A percentile compares a stretch with the other conserved stretches of the same genome.
These are phyloP conservation scores for Fulica atra DNA, from an alignment of 2,113 vertebrate genomes.

Conservation along the genomic window DNA sequence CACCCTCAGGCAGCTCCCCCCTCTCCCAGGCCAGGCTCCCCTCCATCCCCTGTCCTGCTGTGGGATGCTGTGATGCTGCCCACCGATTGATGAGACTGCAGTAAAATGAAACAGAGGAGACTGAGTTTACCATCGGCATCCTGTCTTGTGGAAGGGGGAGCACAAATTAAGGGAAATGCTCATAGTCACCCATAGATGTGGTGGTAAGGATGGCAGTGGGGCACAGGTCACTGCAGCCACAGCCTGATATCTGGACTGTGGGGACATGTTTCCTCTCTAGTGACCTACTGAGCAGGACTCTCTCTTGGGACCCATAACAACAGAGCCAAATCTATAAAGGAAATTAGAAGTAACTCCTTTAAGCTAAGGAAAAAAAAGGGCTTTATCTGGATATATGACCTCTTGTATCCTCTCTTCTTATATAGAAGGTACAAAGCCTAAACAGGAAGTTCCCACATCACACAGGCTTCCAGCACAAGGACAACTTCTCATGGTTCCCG, in stretches of 20 bases:
- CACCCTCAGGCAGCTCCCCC: not conserved
- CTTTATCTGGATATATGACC: not conserved
- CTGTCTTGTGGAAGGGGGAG: not conserved
- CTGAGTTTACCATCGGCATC: accelerated
- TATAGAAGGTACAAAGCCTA: accelerated
- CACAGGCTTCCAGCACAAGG: not conserved
- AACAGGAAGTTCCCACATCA: not conserved
- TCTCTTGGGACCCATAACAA: not conserved
- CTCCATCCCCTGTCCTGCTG: accelerated
- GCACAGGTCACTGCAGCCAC: not conserved
- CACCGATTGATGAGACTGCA: accelerated
- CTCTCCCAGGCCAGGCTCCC: not conserved
- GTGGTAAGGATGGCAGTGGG: accelerated
- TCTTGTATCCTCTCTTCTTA: not conserved
- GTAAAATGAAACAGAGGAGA: not conserved
- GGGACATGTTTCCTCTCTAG: not conserved
- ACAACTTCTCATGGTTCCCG: not conserved
- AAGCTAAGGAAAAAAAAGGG: not conserved
- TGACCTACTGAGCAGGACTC: not conserved
- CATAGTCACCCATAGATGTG: not conserved
- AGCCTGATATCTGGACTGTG: accelerated
- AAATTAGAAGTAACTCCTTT: not conserved
- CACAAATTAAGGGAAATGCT: not conserved
- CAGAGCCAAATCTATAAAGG: not conserved
- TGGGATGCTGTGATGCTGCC: not conserved